A percentile compares a stretch with the other conserved stretches of the same genome.
Conservation (phyloP, 1,140 invertebrate species). For the Drosophila pruinosa region DNA sequence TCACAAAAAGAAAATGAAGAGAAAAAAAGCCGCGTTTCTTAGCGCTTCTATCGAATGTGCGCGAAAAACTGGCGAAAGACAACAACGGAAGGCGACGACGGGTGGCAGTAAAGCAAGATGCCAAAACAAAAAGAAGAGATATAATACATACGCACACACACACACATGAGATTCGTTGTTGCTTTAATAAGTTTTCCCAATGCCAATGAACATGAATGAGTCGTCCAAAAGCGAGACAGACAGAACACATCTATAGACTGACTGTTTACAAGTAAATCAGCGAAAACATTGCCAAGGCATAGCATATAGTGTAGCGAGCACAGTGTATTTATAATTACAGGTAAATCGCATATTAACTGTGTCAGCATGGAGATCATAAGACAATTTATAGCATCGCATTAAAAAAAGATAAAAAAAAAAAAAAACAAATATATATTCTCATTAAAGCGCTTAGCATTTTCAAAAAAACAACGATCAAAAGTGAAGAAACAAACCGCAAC, state of each 20-base stretch:
- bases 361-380: background rate
- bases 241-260: background rate
- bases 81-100: slow-evolving; percentile 24
- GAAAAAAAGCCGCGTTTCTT: slow-evolving; percentile 25
- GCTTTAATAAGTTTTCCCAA: background rate
- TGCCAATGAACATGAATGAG: slow-evolving; percentile 1
- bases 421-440: no score
- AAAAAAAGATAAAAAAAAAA: background rate
- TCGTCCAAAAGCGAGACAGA: background rate
- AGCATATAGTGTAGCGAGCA: slow-evolving; percentile 33
- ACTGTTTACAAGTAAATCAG: slow-evolving; percentile 16
- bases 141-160: background rate
- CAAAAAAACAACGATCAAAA: slow-evolving; percentile 7
- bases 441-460: background rate
- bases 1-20: slow-evolving; percentile 1
- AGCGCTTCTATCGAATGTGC: slow-evolving; percentile 37
- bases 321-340: slow-evolving; percentile 2
- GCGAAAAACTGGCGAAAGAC: slow-evolving; percentile 42
- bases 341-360: slow-evolving; percentile 11
- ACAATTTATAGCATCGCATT: background rate
- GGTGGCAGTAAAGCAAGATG: slow-evolving; percentile 25
- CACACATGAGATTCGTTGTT: background rate
- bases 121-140: slow-evolving; percentile 28
- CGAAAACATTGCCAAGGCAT: slow-evolving; percentile 42
- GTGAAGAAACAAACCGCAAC: background rate